Percentiles rank a stretch among this genome's conserved stretches.
These are phyloP conservation scores for Dioctria linearis DNA, from an alignment of 2,888 invertebrate genomes.

Conservation along the genomic window DNA sequence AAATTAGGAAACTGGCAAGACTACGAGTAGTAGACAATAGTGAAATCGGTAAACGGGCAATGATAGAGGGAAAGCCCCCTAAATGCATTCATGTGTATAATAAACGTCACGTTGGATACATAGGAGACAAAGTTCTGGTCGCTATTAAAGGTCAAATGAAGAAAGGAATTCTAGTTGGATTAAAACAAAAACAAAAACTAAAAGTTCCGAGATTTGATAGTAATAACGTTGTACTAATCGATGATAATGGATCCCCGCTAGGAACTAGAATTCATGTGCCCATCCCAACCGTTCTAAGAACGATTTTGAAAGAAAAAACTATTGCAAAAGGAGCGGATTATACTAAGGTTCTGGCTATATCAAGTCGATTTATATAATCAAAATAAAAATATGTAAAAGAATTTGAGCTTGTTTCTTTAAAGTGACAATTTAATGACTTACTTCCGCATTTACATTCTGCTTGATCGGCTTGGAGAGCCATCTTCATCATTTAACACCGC, in stretches of 20 bases:
- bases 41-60: constrained; percentile 93
- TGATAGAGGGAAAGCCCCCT: constrained; percentile 95
- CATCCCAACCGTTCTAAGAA: constrained; percentile 90
- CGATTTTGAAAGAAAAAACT: constrained; percentile 86
- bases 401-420: background rate
- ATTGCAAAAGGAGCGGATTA: constrained; percentile 89
- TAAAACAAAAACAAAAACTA: constrained; percentile 85
- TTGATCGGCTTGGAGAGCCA: constrained; percentile 37
- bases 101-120: constrained; percentile 76
- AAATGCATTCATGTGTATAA: constrained; percentile 95
- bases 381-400: constrained; percentile 7
- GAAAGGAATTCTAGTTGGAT: constrained; percentile 91
- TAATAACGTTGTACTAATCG: constrained; percentile 96
- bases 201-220: constrained; percentile 93
- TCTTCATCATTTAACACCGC: constrained; percentile 64
- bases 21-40: constrained; percentile 98
- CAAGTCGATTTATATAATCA: constrained; percentile 85
- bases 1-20: constrained; percentile 83
- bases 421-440: background rate
- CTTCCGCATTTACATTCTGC: constrained; percentile 25
- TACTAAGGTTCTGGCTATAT: constrained; percentile 92
- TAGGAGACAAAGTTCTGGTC: constrained; percentile 90
- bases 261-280: constrained; percentile 97
- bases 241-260: constrained; percentile 93
- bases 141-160: constrained; percentile 97